Percentiles rank a stretch among this genome's conserved stretches.
phyloP scores from a whole-genome alignment of 2,113 vertebrate genomes.

The Hyla sarda region DNA sequence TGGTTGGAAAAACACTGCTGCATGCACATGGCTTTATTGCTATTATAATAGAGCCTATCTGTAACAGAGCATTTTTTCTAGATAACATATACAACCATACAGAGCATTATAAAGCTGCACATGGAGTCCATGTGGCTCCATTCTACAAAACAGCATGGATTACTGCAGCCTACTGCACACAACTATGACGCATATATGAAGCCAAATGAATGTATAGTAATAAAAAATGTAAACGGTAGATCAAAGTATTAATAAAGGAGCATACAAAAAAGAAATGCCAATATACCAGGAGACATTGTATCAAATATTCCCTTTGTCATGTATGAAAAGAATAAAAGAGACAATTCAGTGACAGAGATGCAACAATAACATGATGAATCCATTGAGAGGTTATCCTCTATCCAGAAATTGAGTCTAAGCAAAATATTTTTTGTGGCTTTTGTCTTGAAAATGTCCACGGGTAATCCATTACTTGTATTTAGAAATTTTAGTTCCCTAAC shows the following conservation, averaged over 20 bases:
- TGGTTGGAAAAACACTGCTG: no score
- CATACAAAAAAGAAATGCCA: not conserved
- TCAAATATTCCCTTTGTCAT: conserved; percentile 34
- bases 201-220: not conserved
- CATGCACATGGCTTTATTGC: no score
- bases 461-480: no score
- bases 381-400: not conserved
- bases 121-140: not conserved
- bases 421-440: not conserved
- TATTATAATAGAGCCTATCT: not conserved
- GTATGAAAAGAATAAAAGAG: conserved; percentile 28
- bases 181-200: not conserved
- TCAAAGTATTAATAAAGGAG: not conserved
- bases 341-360: conserved; percentile 28
- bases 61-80: not conserved
- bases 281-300: conserved; percentile 14
- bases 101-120: not conserved
- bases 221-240: not conserved
- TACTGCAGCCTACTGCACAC: not conserved
- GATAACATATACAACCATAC: no score
- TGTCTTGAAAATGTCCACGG: not conserved
- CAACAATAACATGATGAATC: not conserved
- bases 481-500: no score
- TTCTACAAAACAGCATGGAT: not conserved
- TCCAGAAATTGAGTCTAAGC: not conserved